Evolutionary conservation across 2,797 vertebrate species (phyloP), one percentile per base, ranked within the genome.

Genomic region (Sciaenops ocellatus): DNA sequence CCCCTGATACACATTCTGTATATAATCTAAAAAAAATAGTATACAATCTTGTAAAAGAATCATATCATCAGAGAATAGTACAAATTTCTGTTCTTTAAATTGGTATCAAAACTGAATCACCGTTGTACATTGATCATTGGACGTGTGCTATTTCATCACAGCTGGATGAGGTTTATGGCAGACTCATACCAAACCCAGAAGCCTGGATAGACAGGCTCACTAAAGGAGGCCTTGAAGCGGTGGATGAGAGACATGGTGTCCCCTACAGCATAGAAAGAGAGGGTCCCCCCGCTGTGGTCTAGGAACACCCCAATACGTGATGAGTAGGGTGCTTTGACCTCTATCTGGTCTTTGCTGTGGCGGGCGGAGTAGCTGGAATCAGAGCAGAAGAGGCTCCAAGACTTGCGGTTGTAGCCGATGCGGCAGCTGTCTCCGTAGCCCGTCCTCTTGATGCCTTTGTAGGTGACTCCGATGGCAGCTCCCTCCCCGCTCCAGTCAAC

Each of bases 181-280:
- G 96, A 96, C 78, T 95, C 96, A 20, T 96, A 96, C 95, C 95
- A 96, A 76, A 96, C 94, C 95, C 95, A 96, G 84, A 96, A 96
- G 38, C 96, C 96, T n/a, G 95, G 92, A 80, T 95, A 96, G 44
- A 97, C 90, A 0, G 95, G 71, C 83, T 97, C 96, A 38, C 59
- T 94, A 30, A 97, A 97, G 42, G 94, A 81, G 44, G 90, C 84
- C 78, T 95, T 95, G 81, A 96, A 97, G 84, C 93, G 94, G 80
- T 96, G 96, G 63, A 97, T 95, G 56, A 96, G 95, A 48, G 95
- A 90, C 95, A 96, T 96, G 66, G 89, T 92, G 3, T 96, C 95
- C 3, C 94, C 95, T 2, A 96, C 91, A 1, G 79, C 42, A 81
- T 96, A 96, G 80, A 96, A 96, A 16, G 96, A 93, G 22, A 96